Evolutionary conservation across 2,113 vertebrate genomes (phyloP).

Genomic region (Pyxicephalus adspersus): DNA sequence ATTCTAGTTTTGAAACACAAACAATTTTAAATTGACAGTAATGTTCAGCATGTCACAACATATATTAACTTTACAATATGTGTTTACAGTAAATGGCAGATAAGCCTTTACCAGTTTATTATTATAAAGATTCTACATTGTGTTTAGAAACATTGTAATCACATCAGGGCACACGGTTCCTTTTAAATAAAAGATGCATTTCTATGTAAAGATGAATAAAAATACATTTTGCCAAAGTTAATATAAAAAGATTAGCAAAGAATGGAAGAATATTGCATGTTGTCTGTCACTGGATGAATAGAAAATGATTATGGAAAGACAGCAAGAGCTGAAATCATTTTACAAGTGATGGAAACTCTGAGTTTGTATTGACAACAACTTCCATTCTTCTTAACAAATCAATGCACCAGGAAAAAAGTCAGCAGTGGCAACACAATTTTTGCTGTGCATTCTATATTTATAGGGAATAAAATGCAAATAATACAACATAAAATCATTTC

Average conservation of each 20-base stretch:
- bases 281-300: constrained; percentile 50
- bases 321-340: constrained; percentile 48
- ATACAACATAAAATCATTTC: no score
- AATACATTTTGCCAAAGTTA: constrained; percentile 46
- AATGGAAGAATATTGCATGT: constrained; percentile 43
- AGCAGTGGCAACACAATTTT: constrained; percentile 19
- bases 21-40: constrained; percentile 37
- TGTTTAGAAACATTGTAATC: constrained; percentile 50
- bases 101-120: constrained; percentile 50
- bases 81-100: constrained; percentile 54
- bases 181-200: constrained; percentile 56
- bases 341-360: constrained; percentile 38
- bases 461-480: no score
- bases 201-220: constrained; percentile 55
- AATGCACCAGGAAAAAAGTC: constrained; percentile 29
- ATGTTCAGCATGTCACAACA: constrained; percentile 43
- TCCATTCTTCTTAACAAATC: constrained; percentile 38
- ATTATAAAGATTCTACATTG: constrained; percentile 38
- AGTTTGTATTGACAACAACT: constrained; percentile 45
- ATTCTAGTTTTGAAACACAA: constrained; percentile 38
- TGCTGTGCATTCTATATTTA: background rate
- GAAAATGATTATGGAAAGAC: constrained; percentile 54
- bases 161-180: constrained; percentile 48
- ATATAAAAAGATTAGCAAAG: constrained; percentile 54
- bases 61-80: constrained; percentile 53